These are phyloP conservation scores for Macrotrachela quadricornifera DNA, from an alignment of 1,140 invertebrate genomes.

Conservation along the genomic window DNA sequence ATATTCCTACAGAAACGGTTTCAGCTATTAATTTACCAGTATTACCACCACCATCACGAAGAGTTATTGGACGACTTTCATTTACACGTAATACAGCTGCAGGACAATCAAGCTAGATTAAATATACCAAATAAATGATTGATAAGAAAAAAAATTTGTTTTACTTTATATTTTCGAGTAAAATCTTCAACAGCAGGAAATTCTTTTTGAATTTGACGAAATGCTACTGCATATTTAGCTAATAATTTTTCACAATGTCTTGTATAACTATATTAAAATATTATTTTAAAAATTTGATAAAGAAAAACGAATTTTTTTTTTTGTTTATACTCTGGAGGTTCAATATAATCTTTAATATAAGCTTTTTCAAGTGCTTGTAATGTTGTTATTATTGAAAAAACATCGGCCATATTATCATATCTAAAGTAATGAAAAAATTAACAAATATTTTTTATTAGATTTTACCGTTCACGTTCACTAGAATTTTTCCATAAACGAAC, in stretches of 20 bases:
- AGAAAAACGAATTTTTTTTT: slow-evolving; percentile 12
- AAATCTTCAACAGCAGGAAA: slow-evolving; percentile 74
- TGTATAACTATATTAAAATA: slow-evolving; percentile 59
- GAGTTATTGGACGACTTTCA: slow-evolving; percentile 90
- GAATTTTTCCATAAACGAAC: slow-evolving; percentile 79
- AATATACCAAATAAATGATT: not conserved
- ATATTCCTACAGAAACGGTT: slow-evolving; percentile 79
- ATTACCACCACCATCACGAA: slow-evolving; percentile 95
- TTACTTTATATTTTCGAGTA: slow-evolving; percentile 59
- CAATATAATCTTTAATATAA: slow-evolving; percentile 83
- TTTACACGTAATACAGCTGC: slow-evolving; percentile 85
- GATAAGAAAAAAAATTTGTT: not conserved
- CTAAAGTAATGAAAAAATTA: slow-evolving; percentile 26
- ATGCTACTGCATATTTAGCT: slow-evolving; percentile 86
- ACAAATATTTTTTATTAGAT: not conserved
- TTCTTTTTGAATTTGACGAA: slow-evolving; percentile 79
- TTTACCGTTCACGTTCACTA: slow-evolving; percentile 69
- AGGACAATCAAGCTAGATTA: slow-evolving; percentile 60
- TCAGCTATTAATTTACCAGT: slow-evolving; percentile 95
- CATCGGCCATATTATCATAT: slow-evolving; percentile 90
- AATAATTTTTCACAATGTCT: slow-evolving; percentile 84
- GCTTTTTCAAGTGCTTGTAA: slow-evolving; percentile 92
- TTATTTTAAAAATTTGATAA: not conserved
- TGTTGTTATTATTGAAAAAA: slow-evolving; percentile 89
- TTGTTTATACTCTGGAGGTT: slow-evolving; percentile 38